Evolutionary conservation across 2,113 vertebrate species (phyloP), one percentile per base, ranked within the genome.

Genomic region (Epinephelus lanceolatus): DNA sequence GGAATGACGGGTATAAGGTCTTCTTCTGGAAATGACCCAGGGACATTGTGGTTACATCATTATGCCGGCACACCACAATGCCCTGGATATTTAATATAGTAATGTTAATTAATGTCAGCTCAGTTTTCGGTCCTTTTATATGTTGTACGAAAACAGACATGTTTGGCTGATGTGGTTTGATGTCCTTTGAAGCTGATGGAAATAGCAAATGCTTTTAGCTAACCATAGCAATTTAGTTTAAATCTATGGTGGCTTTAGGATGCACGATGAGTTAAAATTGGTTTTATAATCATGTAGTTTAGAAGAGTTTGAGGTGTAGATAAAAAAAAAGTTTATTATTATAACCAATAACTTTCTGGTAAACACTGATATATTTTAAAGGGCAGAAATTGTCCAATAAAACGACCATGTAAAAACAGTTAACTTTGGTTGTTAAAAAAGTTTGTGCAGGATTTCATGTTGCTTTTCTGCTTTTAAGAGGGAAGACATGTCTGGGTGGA

Each of bases 391-490:
- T 49, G 1, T 55, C 4, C 1, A 62, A 9, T 53, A 30, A 65
- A 51, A 55, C 9, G 1, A 14, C 13, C 2, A 15, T 21, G 6
- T 61, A 40, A 63, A 18, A 73, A 49, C 61, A 53, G 21, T 27
- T 19, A 13, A n/a, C 6, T 60, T 37, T 61, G 12, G 19, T 37
- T 53, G 21, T 49, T 56, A 13, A 37, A 40, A 55, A 17, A 33
- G 53, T 55, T 56, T 62, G 42, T 49, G 19, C 13, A 72, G 33
- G 12, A 37, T 70, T 71, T n/a, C 17, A 62, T 78, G 71, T 67
- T 27, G 63, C 30, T 76, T 42, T 62, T 67, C 63, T 88, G 65
- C 56, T 70, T 69, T 81, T 71, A 86, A 80, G 75, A 71, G 40
- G 61, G 42, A 59, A 18, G 45, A 57, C 30, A 76, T 84, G 70